Percentiles rank a stretch among this genome's conserved stretches.
phyloP scores from a whole-genome alignment of 2,113 vertebrate genomes.

The Turdus rufiventris region DNA sequence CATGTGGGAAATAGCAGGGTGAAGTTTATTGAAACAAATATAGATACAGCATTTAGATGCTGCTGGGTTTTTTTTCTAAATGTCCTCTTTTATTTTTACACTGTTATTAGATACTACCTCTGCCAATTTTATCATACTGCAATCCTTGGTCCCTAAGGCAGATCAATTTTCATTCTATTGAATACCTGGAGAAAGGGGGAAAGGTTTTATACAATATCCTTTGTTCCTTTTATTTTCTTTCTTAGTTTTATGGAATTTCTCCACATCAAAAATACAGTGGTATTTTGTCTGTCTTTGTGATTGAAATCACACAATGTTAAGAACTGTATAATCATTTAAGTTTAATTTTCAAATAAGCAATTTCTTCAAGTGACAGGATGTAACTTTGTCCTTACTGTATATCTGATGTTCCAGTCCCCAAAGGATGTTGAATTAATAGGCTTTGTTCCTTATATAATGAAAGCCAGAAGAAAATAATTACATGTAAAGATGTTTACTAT shows the following conservation, averaged over 20 bases:
- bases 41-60: not conserved
- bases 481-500: not conserved
- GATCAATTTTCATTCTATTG: not conserved
- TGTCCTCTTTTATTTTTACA: not conserved
- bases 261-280: not conserved
- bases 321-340: not conserved
- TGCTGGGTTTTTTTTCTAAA: not conserved
- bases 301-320: not conserved
- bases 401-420: not conserved
- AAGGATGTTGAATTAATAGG: not conserved
- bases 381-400: not conserved
- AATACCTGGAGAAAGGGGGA: not conserved
- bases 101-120: not conserved
- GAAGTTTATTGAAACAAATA: not conserved
- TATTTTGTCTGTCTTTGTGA: not conserved
- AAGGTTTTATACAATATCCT: not conserved
- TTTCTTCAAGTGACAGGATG: not conserved
- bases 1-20: not conserved
- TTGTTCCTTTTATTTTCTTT: not conserved
- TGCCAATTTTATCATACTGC: not conserved
- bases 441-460: not conserved
- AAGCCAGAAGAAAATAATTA: not conserved
- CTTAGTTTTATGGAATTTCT: not conserved
- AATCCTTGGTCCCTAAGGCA: not conserved
- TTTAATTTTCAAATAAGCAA: not conserved